Evolutionary conservation across 2,113 vertebrate genomes (phyloP).

Genomic region (Synchiropus splendidus): DNA sequence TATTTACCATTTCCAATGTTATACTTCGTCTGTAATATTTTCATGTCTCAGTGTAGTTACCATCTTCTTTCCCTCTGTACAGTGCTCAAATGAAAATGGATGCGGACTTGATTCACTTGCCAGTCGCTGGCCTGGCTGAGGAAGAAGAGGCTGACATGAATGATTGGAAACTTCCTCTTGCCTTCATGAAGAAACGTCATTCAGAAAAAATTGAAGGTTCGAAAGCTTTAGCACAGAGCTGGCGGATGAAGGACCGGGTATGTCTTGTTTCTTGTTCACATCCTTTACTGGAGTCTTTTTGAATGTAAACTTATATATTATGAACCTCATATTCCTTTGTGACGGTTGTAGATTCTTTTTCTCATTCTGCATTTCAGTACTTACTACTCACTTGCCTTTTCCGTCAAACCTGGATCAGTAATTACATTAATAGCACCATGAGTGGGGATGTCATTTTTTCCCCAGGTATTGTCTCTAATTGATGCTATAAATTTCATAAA

Average conservation of each 20-base stretch:
- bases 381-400: too few relatives aligned
- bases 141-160: slow-evolving; percentile 85
- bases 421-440: too few relatives aligned
- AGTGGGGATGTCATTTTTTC: too few relatives aligned
- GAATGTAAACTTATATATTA: too few relatives aligned
- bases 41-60: too few relatives aligned
- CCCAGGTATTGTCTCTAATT: too few relatives aligned
- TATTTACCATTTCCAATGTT: too few relatives aligned
- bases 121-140: slow-evolving; percentile 79
- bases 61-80: slow-evolving; percentile 13
- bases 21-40: not conserved
- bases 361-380: too few relatives aligned
- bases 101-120: slow-evolving; percentile 73
- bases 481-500: too few relatives aligned
- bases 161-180: slow-evolving; percentile 85
- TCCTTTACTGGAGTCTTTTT: not conserved
- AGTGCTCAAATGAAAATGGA: slow-evolving; percentile 68
- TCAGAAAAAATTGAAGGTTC: slow-evolving; percentile 97
- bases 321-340: too few relatives aligned
- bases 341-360: too few relatives aligned
- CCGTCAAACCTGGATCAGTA: too few relatives aligned
- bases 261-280: slow-evolving; percentile 13
- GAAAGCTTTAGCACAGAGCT: slow-evolving; percentile 94
- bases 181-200: slow-evolving; percentile 98
- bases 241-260: slow-evolving; percentile 99